phyloP scores from a whole-genome alignment of 1,140 invertebrate species.

The Drosophila burlai region DNA sequence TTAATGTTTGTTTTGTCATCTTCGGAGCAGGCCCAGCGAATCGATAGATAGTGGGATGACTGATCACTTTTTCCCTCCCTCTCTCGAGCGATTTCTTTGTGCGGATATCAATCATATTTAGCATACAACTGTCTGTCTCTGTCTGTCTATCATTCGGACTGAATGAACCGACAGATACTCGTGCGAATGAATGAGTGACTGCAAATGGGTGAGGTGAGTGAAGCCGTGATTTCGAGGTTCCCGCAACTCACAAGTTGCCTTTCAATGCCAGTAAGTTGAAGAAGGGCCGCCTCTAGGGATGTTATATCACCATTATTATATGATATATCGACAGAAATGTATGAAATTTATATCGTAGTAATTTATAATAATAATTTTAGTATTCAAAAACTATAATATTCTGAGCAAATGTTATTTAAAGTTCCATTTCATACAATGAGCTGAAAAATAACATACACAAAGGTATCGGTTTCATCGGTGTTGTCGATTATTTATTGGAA shows the following conservation, averaged over 20 bases:
- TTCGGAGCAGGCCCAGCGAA: constrained; percentile 14
- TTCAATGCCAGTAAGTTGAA: constrained; percentile 44
- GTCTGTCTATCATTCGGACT: constrained; percentile 45
- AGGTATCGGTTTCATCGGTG: too few species aligned
- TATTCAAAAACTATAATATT: too few species aligned
- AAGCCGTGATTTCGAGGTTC: constrained; percentile 9
- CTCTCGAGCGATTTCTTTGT: constrained; percentile 39
- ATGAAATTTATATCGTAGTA: neutral
- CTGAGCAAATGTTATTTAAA: too few species aligned
- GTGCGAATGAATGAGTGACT: constrained; percentile 30
- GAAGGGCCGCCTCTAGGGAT: neutral
- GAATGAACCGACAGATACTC: constrained; percentile 23
- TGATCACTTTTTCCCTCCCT: constrained; percentile 23
- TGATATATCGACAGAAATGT: neutral
- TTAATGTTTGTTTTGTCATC: constrained; percentile 43
- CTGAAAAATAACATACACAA: too few species aligned
- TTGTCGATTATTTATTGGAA: too few species aligned
- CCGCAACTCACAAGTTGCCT: constrained; percentile 2
- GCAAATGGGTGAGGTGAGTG: constrained; percentile 26
- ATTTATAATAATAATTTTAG: neutral
- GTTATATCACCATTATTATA: neutral
- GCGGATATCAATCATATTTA: constrained; percentile 73
- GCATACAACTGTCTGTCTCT: constrained; percentile 71
- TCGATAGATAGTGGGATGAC: constrained; percentile 28
- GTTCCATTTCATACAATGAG: too few species aligned